These are phyloP conservation scores for Drosophila prostipennis DNA, from an alignment of 2,888 invertebrate species.

Conservation along the genomic window DNA sequence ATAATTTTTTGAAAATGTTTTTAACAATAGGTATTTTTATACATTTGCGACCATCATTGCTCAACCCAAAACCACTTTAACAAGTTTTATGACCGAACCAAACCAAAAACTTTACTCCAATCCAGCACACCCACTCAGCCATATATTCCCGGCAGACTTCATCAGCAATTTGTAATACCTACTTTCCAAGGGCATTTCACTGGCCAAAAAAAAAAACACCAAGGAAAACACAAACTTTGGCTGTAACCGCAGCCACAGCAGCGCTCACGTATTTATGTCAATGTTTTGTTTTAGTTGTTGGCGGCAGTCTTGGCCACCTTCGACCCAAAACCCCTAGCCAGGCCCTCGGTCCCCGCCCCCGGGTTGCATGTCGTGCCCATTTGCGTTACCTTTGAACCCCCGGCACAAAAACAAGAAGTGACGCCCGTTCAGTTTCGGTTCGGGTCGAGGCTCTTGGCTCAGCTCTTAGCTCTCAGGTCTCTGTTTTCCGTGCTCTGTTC, in stretches of 20 bases:
- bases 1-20: not conserved
- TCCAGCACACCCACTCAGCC: conserved; percentile 28
- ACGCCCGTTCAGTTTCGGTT: conserved; percentile 38
- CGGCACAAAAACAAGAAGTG: conserved; percentile 52
- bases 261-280: conserved; percentile 70
- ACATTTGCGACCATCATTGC: not conserved
- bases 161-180: conserved; percentile 59
- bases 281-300: conserved; percentile 71
- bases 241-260: conserved; percentile 56
- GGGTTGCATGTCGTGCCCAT: conserved; percentile 75
- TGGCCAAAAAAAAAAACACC: conserved; percentile 14
- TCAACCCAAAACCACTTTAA: conserved; percentile 6
- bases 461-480: conserved; percentile 18
- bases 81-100: not conserved
- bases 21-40: not conserved
- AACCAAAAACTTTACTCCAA: not conserved
- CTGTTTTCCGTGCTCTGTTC: conserved; percentile 24
- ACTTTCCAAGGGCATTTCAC: conserved; percentile 47
- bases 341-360: not conserved
- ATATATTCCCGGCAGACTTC: conserved; percentile 44
- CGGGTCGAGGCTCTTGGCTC: conserved; percentile 24
- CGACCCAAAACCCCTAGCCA: conserved; percentile 2
- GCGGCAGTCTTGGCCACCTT: conserved; percentile 35
- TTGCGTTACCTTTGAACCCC: conserved; percentile 74
- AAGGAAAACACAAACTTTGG: conserved; percentile 48